A percentile compares a stretch with the other conserved stretches of the same genome.
These are phyloP conservation scores for Seriola quinqueradiata DNA, from an alignment of 2,113 vertebrate species.

Conservation along the genomic window DNA sequence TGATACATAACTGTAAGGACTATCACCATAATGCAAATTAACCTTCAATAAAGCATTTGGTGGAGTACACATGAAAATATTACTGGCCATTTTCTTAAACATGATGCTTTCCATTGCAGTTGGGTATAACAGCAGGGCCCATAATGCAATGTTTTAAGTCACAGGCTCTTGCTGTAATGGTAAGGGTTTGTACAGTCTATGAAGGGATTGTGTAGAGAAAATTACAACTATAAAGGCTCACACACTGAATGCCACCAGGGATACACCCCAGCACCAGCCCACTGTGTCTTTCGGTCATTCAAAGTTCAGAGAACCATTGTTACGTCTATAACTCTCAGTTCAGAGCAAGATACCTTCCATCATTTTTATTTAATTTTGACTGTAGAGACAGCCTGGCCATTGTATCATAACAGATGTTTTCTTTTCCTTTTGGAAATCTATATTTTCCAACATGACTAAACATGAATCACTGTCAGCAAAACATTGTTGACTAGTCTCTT, in stretches of 20 bases:
- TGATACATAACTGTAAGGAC: no score
- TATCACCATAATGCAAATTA: neutral
- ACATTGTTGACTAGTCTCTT: conserved; percentile 43
- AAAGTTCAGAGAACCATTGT: conserved; percentile 17
- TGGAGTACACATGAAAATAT: neutral
- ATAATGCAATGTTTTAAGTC: neutral
- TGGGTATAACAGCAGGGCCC: neutral
- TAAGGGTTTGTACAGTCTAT: neutral
- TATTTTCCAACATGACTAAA: conserved; percentile 62
- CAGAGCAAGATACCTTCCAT: neutral
- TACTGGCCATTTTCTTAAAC: neutral
- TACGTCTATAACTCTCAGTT: neutral
- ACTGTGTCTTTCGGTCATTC: neutral
- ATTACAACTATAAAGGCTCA: neutral
- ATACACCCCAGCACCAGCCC: neutral
- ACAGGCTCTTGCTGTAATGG: neutral
- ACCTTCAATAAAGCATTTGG: neutral
- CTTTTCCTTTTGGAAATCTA: conserved; percentile 40
- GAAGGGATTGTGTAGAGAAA: neutral
- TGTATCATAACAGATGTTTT: conserved; percentile 70
- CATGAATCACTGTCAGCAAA: conserved; percentile 58
- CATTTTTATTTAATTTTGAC: conserved; percentile 36
- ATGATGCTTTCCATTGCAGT: neutral
- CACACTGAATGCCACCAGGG: neutral
- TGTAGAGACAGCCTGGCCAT: conserved; percentile 5